Evolutionary conservation across 1,140 invertebrate species (phyloP).

Genomic region (Laupala kohalensis): DNA sequence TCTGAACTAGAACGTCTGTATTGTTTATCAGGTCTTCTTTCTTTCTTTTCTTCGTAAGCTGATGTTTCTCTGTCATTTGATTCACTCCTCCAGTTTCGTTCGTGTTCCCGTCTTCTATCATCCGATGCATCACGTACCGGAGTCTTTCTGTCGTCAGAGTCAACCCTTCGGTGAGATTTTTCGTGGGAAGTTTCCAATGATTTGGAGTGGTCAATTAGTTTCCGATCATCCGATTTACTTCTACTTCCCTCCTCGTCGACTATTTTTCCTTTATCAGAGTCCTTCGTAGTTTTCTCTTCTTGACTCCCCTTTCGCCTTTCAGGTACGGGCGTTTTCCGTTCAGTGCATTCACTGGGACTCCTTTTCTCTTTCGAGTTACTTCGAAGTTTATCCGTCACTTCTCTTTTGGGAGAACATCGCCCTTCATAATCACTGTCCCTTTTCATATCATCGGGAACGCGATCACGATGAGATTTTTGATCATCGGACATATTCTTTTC

Average conservation of each 20-base stretch:
- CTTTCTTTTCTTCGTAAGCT: not conserved
- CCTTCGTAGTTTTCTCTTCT: not conserved
- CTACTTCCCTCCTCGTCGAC: not conserved
- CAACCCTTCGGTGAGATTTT: too few relatives aligned
- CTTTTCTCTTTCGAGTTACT: not conserved
- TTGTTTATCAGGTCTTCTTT: not conserved
- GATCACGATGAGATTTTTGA: not conserved
- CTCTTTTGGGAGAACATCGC: too few relatives aligned
- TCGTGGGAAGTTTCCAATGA: too few relatives aligned
- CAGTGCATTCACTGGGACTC: not conserved
- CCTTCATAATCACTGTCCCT: not conserved
- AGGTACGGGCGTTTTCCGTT: not conserved
- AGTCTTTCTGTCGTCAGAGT: not conserved
- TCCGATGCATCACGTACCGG: too few relatives aligned
- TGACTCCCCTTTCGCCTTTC: not conserved
- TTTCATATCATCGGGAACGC: not conserved
- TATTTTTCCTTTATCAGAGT: not conserved
- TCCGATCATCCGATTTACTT: not conserved
- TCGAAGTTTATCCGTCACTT: not conserved
- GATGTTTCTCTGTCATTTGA: not conserved
- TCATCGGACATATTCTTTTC: not conserved
- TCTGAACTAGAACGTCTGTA: not conserved
- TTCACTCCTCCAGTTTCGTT: not conserved
- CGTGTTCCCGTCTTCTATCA: not conserved
- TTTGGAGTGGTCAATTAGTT: too few relatives aligned